A percentile compares a stretch with the other conserved stretches of the same genome.
Conservation (phyloP, 2,113 vertebrate genomes). For the Scartelaos histophorus region DNA sequence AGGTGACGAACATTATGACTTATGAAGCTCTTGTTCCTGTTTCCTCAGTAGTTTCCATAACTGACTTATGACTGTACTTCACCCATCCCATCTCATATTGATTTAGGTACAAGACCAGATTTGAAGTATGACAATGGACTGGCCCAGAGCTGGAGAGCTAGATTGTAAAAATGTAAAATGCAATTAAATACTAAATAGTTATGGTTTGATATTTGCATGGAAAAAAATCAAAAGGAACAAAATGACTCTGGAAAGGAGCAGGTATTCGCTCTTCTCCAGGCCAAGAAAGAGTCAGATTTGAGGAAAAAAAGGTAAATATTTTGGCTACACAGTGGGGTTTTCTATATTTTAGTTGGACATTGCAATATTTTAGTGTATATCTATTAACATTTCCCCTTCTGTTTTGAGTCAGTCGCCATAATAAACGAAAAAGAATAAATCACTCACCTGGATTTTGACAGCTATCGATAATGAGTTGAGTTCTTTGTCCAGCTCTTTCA, state of each 20-base stretch:
- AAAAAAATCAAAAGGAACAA: too few species aligned
- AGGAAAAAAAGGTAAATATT: too few species aligned
- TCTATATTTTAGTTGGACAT: not conserved
- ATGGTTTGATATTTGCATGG: too few species aligned
- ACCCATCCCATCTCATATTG: not conserved
- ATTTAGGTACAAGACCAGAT: not conserved
- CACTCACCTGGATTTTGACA: conserved; percentile 79
- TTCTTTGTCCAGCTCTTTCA: conserved; percentile 88
- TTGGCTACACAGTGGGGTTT: too few species aligned
- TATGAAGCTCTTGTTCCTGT: not conserved
- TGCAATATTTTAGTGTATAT: not conserved
- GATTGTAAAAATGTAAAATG: too few species aligned
- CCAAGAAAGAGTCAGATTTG: too few species aligned
- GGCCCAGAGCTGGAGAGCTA: too few species aligned
- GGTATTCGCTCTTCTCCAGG: too few species aligned
- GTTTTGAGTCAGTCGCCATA: not conserved
- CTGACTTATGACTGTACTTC: not conserved
- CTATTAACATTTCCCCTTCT: not conserved
- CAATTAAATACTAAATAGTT: too few species aligned
- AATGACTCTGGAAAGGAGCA: too few species aligned
- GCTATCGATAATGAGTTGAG: conserved; percentile 81
- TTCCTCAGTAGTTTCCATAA: not conserved
- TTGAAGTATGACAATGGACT: not conserved
- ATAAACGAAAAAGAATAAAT: conserved; percentile 16
- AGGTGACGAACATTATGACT: too few species aligned